These are phyloP conservation scores for Imbricaverruca yamaguchii DNA, from an alignment of 2,888 invertebrate genomes.

Conservation along the genomic window DNA sequence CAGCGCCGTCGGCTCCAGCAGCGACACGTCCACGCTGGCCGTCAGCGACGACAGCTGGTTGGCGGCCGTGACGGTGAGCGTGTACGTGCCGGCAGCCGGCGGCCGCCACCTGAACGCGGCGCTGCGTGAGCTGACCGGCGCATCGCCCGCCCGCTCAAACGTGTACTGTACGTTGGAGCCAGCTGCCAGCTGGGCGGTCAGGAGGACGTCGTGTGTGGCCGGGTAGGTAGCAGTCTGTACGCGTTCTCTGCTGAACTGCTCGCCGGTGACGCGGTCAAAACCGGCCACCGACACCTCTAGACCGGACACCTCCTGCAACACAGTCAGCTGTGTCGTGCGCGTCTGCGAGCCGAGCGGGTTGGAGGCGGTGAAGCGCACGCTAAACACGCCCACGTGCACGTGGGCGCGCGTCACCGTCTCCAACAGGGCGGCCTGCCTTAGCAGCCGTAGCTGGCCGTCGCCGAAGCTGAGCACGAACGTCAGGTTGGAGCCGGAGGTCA, in stretches of 20 bases:
- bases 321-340: not conserved
- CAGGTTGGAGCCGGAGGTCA: slow-evolving; percentile 23
- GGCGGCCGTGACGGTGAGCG: slow-evolving; percentile 17
- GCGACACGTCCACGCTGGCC: not conserved
- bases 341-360: slow-evolving; percentile 18
- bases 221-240: slow-evolving; percentile 22
- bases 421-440: not conserved
- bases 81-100: slow-evolving; percentile 11
- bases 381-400: slow-evolving; percentile 21
- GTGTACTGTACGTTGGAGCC: slow-evolving; percentile 17
- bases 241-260: slow-evolving; percentile 21
- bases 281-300: slow-evolving; percentile 19
- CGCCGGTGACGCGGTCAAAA: slow-evolving; percentile 25
- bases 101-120: not conserved
- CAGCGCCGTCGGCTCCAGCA: slow-evolving; percentile 17
- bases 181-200: slow-evolving; percentile 1
- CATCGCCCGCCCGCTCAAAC: not conserved
- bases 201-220: slow-evolving; percentile 15
- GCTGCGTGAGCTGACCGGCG: not conserved
- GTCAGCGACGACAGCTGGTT: slow-evolving; percentile 24
- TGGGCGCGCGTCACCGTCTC: slow-evolving; percentile 6
- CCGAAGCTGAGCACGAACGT: slow-evolving; percentile 27
- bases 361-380: slow-evolving; percentile 22
- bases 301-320: slow-evolving; percentile 20
- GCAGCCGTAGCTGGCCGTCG: slow-evolving; percentile 19